phyloP scores from a whole-genome alignment of 2,888 invertebrate species.

The Hydrotaea diabolus region DNA sequence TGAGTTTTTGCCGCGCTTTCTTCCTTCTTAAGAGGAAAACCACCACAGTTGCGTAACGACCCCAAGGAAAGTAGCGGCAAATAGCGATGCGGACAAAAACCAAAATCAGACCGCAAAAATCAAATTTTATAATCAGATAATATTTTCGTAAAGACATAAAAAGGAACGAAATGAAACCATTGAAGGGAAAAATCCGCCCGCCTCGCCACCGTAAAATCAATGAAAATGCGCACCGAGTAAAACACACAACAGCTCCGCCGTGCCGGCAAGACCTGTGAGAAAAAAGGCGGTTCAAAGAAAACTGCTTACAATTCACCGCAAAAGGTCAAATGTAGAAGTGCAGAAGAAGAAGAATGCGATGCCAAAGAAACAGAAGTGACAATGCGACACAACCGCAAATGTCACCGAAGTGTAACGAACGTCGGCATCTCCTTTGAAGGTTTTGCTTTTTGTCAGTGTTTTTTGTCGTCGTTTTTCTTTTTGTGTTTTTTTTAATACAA shows the following conservation, averaged over 20 bases:
- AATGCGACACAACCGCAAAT: constrained; percentile 66
- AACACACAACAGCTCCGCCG: constrained; percentile 14
- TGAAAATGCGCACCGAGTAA: constrained; percentile 54
- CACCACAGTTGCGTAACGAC: constrained; percentile 35
- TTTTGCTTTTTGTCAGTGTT: constrained; percentile 35
- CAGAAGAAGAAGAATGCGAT: not conserved
- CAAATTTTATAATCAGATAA: constrained; percentile 66
- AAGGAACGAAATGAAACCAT: constrained; percentile 26
- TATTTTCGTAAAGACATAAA: constrained; percentile 43
- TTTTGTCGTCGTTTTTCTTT: constrained; percentile 32
- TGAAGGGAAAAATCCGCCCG: constrained; percentile 42
- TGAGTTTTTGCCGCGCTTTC: constrained; percentile 5
- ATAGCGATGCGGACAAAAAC: constrained; percentile 17
- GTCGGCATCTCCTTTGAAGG: constrained; percentile 49
- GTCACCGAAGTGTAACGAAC: constrained; percentile 69
- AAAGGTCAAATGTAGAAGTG: constrained; percentile 44
- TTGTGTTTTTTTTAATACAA: constrained; percentile 28
- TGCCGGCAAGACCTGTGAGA: constrained; percentile 45
- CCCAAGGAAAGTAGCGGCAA: constrained; percentile 42
- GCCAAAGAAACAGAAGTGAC: constrained; percentile 56
- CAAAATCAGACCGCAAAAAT: constrained; percentile 63
- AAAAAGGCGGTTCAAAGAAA: constrained; percentile 61
- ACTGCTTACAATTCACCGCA: constrained; percentile 53
- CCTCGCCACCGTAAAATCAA: constrained; percentile 63
- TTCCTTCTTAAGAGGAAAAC: not conserved